Evolutionary conservation across 2,797 vertebrate genomes (phyloP), one percentile per base, ranked within the genome.

Genomic region (Sebastes hubbsi): DNA sequence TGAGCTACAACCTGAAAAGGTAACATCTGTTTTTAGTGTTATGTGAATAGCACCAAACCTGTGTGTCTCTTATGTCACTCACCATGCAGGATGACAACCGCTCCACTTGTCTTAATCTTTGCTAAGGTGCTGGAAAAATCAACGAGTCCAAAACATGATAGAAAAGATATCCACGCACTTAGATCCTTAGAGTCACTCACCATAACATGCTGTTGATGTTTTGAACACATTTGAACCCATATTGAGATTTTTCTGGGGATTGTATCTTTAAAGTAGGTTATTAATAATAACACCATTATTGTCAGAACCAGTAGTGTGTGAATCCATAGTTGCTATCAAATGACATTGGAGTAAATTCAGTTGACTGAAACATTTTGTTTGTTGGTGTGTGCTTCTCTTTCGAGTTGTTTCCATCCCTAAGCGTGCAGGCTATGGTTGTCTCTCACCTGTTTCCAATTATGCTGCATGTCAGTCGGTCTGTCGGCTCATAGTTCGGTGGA

Each of bases 371-470:
- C 38, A 52, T 6, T 1, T 27, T 5, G 30, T 20, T 75, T 66
- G 56, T 69, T 42, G 64, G 24, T 34, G 8, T 18, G 20, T 66
- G 52, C 6, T 55, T 68, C 52, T 81, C 36, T 25, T 75, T 25
- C 2, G 2, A 63, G 38, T 36, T 60, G 78, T 88, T 92, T 87
- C 79, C 77, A 81, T 80, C 72, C 62, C 58, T 55, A 13, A 46
- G 58, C 74, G 24, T 54, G 65, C 64, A 76, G 72, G 71, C 83
- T 78, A n/a, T 83, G 69, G 59, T 81, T 85, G 66, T 64, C 14
- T 49, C 81, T 90, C 86, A 87, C 82, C 87, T 88, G 83, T 91
- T 90, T 91, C 81, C 89, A 88, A 86, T 90, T 87, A 89, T 69
- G 74, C 78, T 68, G 56, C 62, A 14, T 81, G 78, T 86, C 25